Conservation (phyloP, 92 coral and sea anemone species). For the Anthopleura xanthogrammica region DNA sequence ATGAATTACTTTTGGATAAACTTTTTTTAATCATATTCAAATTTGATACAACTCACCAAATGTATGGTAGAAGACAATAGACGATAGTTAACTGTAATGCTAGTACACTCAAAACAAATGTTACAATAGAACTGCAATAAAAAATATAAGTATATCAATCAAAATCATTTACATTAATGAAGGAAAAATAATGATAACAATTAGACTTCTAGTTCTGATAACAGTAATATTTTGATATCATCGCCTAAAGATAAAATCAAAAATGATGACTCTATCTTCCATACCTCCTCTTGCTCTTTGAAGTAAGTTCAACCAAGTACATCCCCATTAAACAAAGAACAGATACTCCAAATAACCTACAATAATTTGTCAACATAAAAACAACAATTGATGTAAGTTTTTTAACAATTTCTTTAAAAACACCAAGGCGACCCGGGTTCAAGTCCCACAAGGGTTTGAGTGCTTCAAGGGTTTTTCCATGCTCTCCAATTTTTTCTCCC, state of each 20-base stretch:
- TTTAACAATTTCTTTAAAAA: too few species aligned
- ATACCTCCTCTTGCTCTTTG: conserved; percentile 60
- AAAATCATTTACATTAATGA: too few species aligned
- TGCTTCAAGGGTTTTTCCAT: too few species aligned
- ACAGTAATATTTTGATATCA: too few species aligned
- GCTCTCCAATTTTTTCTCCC: too few species aligned
- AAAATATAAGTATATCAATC: background rate
- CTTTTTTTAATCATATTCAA: background rate
- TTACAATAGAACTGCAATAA: conserved; percentile 60
- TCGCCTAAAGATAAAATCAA: too few species aligned
- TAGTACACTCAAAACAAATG: conserved; percentile 63
- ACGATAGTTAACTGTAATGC: conserved; percentile 58
- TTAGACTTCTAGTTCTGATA: too few species aligned
- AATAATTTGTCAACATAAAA: background rate
- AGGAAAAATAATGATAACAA: too few species aligned
- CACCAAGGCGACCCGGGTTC: too few species aligned
- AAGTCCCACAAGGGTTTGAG: too few species aligned
- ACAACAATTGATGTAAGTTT: background rate
- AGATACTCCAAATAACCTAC: conserved; percentile 67
- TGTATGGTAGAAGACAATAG: conserved; percentile 70
- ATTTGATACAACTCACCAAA: conserved; percentile 59
- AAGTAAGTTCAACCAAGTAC: conserved; percentile 66
- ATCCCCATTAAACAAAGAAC: conserved; percentile 58
- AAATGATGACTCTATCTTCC: too few species aligned
- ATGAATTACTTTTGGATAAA: too few species aligned